Evolutionary conservation across 1,140 invertebrate species (phyloP), one percentile per base, ranked within the genome.

Genomic region (Aradophagus sp.): DNA sequence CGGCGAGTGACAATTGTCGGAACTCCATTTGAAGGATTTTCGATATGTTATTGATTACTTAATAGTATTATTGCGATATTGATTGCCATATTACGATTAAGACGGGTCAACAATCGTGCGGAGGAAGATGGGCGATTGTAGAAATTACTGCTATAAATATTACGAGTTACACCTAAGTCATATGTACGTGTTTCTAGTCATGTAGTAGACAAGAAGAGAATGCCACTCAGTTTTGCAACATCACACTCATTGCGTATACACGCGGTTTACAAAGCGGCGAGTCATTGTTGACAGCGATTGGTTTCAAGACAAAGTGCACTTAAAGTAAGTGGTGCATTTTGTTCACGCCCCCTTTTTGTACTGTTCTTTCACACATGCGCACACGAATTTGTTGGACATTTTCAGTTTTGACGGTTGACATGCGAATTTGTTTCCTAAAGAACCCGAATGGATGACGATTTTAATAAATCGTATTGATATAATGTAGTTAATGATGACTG

Each of bases 121-220:
- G 32, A 69, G 16, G 45, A 56, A 35, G 52, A 56, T 44, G 61
- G 61, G 45, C 66, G 48, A 70, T 75, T 66, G 31, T 76, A 78
- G 73, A 74, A 73, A 71, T 72, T 73, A 77, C 75, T 38, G 76
- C 71, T 76, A 73, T 73, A 72, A 71, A 69, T 74, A 76, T 76
- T 48, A 56, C 23, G 73, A 73, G 73, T 58, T 71, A 73, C 50
- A 73, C 48, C 66, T 81, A 80, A 81, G 74, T 81, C 79, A 75
- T 80, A 80, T 69, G 52, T 76, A 79, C 73, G 78, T 77, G 75
- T 80, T 77, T 81, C 80, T 82, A 82, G 79, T 81, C 79, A 82
- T 72, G 77, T 77, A 78, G 71, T 63, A 68, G 48, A 79, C 73
- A 73, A 67, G 31, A 56, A 20, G 39, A 48, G 34, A 6, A 47